Evolutionary conservation across 2,113 vertebrate genomes (phyloP).

Genomic region (Tragelaphus imberbis): DNA sequence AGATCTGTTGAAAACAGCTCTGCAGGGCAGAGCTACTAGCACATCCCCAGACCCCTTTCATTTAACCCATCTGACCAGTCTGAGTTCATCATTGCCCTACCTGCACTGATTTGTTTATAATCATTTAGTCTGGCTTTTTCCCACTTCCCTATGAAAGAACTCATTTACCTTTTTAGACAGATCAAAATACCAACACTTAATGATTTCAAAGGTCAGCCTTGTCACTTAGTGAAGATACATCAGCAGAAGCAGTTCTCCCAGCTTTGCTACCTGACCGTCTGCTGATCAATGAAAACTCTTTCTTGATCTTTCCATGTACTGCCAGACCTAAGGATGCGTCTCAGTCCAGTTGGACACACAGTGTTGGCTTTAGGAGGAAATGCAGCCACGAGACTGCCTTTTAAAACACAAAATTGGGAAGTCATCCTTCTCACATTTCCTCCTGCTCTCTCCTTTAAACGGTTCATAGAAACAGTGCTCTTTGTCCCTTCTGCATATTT

Average conservation of each 20-base stretch:
- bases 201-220: not conserved
- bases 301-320: not conserved
- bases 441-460: not conserved
- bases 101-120: not conserved
- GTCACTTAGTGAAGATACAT: not conserved
- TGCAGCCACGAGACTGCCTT: not conserved
- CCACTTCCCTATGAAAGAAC: not conserved
- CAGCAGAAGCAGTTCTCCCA: not conserved
- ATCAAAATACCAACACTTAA: not conserved
- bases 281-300: not conserved
- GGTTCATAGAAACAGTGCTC: slow-evolving; percentile 39
- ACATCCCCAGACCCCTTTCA: not conserved
- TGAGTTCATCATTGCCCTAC: no score
- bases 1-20: not conserved
- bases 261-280: not conserved
- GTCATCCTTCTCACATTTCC: slow-evolving; percentile 38
- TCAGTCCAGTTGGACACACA: not conserved
- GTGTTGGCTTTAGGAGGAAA: not conserved
- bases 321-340: not conserved
- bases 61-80: not conserved
- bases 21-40: not conserved
- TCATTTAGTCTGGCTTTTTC: not conserved
- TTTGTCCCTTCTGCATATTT: not conserved
- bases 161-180: not conserved
- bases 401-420: slow-evolving; percentile 58